phyloP scores from a whole-genome alignment of 2,888 invertebrate species.

The Plebejus argus region DNA sequence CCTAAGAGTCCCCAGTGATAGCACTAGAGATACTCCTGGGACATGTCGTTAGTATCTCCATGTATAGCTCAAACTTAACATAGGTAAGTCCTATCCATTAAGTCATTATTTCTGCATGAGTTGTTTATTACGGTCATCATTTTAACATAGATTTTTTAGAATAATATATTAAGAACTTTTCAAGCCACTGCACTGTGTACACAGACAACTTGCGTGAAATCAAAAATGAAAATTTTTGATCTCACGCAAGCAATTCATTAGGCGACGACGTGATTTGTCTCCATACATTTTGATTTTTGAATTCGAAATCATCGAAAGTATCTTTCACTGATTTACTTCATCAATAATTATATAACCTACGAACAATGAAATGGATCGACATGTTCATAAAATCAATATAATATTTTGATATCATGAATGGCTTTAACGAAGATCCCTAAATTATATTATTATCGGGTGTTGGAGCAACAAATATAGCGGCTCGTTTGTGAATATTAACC shows the following conservation, averaged over 20 bases:
- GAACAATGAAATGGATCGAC: not conserved
- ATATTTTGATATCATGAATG: not conserved
- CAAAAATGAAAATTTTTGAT: no score
- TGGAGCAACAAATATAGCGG: conserved; percentile 21
- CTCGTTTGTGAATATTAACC: conserved; percentile 30
- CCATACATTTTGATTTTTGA: no score
- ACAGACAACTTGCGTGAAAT: no score
- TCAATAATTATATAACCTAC: not conserved
- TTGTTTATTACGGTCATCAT: no score
- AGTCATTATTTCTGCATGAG: not conserved
- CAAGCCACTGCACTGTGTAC: no score
- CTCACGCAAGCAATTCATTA: no score
- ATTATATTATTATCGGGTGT: conserved; percentile 18
- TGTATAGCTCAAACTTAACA: not conserved
- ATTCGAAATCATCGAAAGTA: no score
- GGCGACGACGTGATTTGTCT: no score
- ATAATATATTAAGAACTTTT: no score
- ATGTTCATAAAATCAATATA: not conserved
- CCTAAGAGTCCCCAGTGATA: conserved; percentile 8
- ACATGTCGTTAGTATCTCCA: not conserved
- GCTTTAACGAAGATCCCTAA: not conserved
- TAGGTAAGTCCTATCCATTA: not conserved
- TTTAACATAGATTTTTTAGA: no score
- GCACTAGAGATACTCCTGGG: not conserved
- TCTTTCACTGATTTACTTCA: no score